Evolutionary conservation across 2,888 invertebrate species (phyloP), one percentile per base, ranked within the genome.

Genomic region (Aspidiotus rigidus): DNA sequence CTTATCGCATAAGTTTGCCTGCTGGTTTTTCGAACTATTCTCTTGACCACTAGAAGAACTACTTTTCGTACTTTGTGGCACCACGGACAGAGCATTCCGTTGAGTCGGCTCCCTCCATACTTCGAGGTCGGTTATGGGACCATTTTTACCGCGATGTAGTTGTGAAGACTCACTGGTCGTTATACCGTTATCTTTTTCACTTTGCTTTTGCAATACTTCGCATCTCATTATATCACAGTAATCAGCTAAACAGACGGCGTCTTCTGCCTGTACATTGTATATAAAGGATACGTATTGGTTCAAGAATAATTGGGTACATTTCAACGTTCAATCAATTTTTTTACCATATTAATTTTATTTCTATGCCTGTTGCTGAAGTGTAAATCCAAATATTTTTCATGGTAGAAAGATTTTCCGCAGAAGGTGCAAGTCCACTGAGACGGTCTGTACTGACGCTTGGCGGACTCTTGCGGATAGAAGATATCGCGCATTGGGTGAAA

Each of bases 181-280:
- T 28, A 86, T 83, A 44, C 53, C 42, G 40, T 62, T 62, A 55
- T 69, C 54, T 44, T 69, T 69, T 55, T 69, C 69, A 39, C 56
- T 57, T 61, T 70, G 70, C 13, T 57, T 86, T 73, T 86, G 83
- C 74, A 93, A 81, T 66, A 94, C 91, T 78, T 93, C 92, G 79
- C 95, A 95, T 74, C 95, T 85, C 88, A 95, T 93, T 75, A 95
- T 90, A 80, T 95, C 94, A 83, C 95, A 96, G 80, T 89, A 94
- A 79, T 94, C 93, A 64, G 93, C 92, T 76, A 94, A 83, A 79
- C 95, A 95, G 75, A 94, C 89, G 72, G 92, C 88, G 79, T 93
- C 93, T 80, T 93, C 91, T 69, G 88, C 91, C 93, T 93, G 77
- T 41, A 28, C 5, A 28, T 28, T 28, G 28, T 28, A 28, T 28